Percentiles rank a stretch among this genome's conserved stretches.
Evolutionary conservation across 2,797 vertebrate species (phyloP).

Genomic region (Falco columbarius): DNA sequence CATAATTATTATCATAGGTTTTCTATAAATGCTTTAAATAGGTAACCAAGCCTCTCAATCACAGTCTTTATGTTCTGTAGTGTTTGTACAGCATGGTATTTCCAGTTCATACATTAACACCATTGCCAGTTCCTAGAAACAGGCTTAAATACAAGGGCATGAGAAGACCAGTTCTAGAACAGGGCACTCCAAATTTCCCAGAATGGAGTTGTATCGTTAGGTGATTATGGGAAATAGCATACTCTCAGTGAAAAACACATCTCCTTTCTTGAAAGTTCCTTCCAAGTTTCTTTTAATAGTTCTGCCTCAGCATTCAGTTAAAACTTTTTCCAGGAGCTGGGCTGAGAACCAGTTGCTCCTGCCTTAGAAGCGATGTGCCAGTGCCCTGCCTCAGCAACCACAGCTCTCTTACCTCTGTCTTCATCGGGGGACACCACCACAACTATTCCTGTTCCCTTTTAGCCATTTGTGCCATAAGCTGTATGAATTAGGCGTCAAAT

Average conservation of each 20-base stretch:
- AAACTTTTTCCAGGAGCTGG: not conserved
- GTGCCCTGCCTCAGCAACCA: not conserved
- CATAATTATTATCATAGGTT: slow-evolving; percentile 22
- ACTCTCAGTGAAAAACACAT: not conserved
- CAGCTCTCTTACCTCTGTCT: not conserved
- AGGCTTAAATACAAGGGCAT: not conserved
- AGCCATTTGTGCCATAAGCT: not conserved
- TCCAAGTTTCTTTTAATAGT: not conserved
- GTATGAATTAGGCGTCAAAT: not conserved
- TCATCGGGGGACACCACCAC: not conserved
- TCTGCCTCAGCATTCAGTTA: not conserved
- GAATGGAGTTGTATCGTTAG: not conserved
- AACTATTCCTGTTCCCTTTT: not conserved
- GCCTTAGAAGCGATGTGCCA: not conserved
- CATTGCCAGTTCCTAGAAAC: not conserved
- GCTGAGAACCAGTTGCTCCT: not conserved
- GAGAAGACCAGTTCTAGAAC: not conserved
- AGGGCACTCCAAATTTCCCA: not conserved
- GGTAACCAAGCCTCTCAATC: slow-evolving; percentile 27
- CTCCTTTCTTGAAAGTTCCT: not conserved
- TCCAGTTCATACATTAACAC: not conserved
- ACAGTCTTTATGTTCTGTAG: not conserved
- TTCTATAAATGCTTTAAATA: slow-evolving; percentile 57
- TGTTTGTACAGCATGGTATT: slow-evolving; percentile 9
- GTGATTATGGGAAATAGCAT: not conserved